A percentile compares a stretch with the other conserved stretches of the same genome.
These are phyloP conservation scores for Drosophila setifemur DNA, from an alignment of 1,140 invertebrate genomes.

Conservation along the genomic window DNA sequence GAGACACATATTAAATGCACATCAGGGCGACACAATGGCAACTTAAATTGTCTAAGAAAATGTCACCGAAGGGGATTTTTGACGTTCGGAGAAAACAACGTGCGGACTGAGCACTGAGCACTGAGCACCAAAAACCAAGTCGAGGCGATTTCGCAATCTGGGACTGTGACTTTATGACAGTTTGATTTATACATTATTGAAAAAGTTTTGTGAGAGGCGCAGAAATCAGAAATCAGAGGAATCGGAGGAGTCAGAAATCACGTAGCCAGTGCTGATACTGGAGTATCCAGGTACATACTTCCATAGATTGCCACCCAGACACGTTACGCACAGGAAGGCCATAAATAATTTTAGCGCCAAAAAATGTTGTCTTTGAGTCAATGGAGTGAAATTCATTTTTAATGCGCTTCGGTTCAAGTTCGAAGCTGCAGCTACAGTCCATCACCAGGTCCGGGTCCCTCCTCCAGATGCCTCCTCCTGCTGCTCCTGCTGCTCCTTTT, in stretches of 20 bases:
- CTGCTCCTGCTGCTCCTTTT: too few species aligned
- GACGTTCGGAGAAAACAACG: constrained; percentile 32
- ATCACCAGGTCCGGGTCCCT: too few species aligned
- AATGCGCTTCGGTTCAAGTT: constrained; percentile 37
- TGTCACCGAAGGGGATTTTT: constrained; percentile 36
- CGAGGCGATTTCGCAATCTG: constrained; percentile 49
- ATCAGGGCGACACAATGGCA: constrained; percentile 59
- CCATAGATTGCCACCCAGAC: not conserved
- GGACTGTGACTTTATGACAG: constrained; percentile 74
- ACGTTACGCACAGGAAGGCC: constrained; percentile 48
- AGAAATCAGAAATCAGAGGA: constrained; percentile 54
- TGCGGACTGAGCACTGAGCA: constrained; percentile 7
- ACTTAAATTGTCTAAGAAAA: constrained; percentile 71
- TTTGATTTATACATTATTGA: constrained; percentile 82
- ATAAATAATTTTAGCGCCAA: constrained; percentile 69
- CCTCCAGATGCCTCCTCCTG: too few species aligned
- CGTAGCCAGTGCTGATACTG: constrained; percentile 39
- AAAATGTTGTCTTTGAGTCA: constrained; percentile 38
- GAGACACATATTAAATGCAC: constrained; percentile 66
- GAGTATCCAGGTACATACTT: too few species aligned
- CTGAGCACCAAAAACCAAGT: not conserved
- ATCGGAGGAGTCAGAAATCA: too few species aligned
- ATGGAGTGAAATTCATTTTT: constrained; percentile 72
- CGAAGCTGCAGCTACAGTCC: not conserved
- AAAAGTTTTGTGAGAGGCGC: constrained; percentile 68